Conservation (phyloP, 2,113 vertebrate species). For the Hyaena hyaena region DNA sequence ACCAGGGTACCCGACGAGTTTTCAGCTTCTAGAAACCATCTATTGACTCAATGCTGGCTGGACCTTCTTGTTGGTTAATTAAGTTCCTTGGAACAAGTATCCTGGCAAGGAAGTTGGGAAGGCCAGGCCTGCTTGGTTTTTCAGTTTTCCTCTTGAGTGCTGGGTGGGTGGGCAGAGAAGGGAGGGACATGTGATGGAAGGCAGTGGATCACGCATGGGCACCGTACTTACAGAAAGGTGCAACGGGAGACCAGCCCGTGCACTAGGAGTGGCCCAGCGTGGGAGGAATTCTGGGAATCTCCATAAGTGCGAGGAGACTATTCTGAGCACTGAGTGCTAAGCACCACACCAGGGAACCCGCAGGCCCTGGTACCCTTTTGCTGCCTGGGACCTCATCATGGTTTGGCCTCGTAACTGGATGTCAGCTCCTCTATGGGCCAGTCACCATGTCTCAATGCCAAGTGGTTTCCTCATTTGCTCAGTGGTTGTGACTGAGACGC, state of each 20-base stretch:
- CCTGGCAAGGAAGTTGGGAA: background rate
- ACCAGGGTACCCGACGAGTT: background rate
- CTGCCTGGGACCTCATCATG: background rate
- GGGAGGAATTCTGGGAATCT: background rate
- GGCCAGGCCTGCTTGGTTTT: background rate
- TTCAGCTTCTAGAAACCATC: background rate
- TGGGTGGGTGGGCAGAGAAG: too few species aligned
- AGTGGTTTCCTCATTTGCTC: background rate
- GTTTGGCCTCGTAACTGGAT: background rate
- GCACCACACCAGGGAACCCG: too few species aligned
- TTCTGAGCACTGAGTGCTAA: background rate
- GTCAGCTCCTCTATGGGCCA: background rate
- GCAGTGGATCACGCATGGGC: background rate
- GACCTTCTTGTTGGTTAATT: background rate
- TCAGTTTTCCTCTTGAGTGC: background rate
- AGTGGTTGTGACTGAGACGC: background rate
- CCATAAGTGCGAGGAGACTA: rapidly evolving
- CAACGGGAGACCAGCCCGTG: rapidly evolving
- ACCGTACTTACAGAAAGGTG: too few species aligned
- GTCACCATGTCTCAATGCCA: background rate
- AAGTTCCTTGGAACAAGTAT: background rate
- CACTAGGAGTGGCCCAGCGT: rapidly evolving
- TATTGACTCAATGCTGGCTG: background rate
- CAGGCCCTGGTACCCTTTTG: background rate
- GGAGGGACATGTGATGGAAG: background rate